Base-by-base conservation (phyloP, 2,888 invertebrate genomes). In the Rhamphomyia laevipes region DNA sequence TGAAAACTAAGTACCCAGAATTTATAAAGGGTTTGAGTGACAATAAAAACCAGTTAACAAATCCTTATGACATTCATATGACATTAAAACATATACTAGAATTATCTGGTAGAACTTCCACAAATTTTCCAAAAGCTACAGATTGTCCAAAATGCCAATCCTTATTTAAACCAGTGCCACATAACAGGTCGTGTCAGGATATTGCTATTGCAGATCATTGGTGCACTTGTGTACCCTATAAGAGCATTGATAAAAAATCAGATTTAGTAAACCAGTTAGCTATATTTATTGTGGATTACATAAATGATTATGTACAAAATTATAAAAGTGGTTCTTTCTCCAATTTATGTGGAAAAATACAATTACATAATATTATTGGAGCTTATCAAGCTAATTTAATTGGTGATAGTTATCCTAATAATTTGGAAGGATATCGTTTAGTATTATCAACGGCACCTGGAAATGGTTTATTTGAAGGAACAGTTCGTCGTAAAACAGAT, bases 51-150 rank as follows among this genome's bases (percentile, higher is more conserved):
- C 75, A 80, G 45, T 66, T 89, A 46, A 78, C 82, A 0, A 84
- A 82, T 15, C 87, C 87, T 0, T 87, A 80, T 58, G 88, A 89
- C 61, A 62, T 88, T 1, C 80, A 84, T 60, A 76, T 82, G 66
- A 87, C 86, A 0, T 64, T 87, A 1, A 69, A 80, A 43, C 79
- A 85, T 55, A 70, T 86, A 41, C 65, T 82, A 9, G 62, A 66
- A 6, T 56, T 81, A 37, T 76, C 80, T 0, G 72, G 73, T 1
- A 70, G 73, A 1, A 67, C 71, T 4, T 2, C 4, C 5, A 56
- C 53, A 47, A 56, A 57, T 2, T 57, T 64, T 13, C 62, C 61
- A 43, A 59, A 63, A 2, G 74, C 77, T 45, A 63, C 65, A 46
- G 77, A 75, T n/a, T 86, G 86, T 61, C 74, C 77, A 0, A 75